Conservation (phyloP, 2,888 invertebrate species). For the Andrena hattorfiana region DNA sequence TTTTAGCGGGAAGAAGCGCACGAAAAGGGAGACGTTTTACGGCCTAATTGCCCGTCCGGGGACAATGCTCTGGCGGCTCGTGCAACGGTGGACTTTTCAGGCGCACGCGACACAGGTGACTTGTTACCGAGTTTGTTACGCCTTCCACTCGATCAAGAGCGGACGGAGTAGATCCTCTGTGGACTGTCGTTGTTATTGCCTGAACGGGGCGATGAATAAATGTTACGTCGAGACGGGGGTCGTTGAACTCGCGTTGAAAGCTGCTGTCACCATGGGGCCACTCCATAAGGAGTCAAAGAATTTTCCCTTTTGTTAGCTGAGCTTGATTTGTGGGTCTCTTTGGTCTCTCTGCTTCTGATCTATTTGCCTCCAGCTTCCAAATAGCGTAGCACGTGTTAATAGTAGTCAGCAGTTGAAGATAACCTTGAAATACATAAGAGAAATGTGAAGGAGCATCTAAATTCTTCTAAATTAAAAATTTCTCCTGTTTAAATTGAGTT, state of each 20-base stretch:
- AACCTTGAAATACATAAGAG: too few species aligned
- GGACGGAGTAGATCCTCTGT: background rate
- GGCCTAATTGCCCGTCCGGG: constrained; percentile 39
- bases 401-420: too few species aligned
- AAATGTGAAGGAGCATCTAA: too few species aligned
- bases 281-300: too few species aligned
- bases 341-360: too few species aligned
- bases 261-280: background rate
- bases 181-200: background rate
- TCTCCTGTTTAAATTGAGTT: too few species aligned
- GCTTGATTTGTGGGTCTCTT: too few species aligned
- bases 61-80: constrained; percentile 9
- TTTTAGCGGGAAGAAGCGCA: constrained; percentile 59
- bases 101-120: constrained; percentile 9
- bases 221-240: background rate
- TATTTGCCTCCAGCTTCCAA: too few species aligned
- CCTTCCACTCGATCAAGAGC: background rate
- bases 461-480: too few species aligned
- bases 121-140: constrained; percentile 26
- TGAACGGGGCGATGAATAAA: background rate
- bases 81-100: background rate
- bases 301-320: too few species aligned
- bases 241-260: background rate
- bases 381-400: too few species aligned
- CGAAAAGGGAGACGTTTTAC: constrained; percentile 27